Conservation (phyloP, 2,797 vertebrate genomes). For the Vultur gryphus region DNA sequence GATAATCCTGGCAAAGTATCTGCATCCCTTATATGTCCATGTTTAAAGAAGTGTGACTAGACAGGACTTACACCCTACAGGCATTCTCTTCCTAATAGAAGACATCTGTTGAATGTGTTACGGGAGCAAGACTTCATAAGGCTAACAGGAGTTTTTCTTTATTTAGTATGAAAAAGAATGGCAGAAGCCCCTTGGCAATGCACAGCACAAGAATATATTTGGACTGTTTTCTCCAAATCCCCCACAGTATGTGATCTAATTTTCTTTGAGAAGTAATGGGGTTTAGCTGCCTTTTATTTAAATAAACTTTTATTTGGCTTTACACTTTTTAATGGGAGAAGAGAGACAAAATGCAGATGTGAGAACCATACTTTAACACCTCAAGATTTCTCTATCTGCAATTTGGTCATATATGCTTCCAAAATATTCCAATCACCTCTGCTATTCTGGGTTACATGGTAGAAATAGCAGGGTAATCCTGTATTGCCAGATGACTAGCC, state of each 20-base stretch:
- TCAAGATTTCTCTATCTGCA: background rate
- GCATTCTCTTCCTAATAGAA: background rate
- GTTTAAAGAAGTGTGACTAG: slow-evolving; percentile 1
- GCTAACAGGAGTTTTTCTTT: background rate
- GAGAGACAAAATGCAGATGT: background rate
- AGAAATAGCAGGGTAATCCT: background rate
- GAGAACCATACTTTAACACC: background rate
- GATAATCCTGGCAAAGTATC: background rate
- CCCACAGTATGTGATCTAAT: background rate
- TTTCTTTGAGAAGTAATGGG: background rate
- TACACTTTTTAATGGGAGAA: background rate
- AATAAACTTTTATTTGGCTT: background rate
- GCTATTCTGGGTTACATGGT: background rate
- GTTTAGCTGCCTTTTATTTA: background rate
- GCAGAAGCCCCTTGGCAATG: background rate
- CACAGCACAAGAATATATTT: background rate
- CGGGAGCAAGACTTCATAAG: background rate
- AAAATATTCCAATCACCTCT: background rate
- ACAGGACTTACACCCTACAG: background rate
- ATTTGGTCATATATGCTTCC: background rate
- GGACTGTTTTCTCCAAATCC: background rate
- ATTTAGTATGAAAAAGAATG: background rate
- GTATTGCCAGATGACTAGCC: background rate
- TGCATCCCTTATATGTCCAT: slow-evolving; percentile 21
- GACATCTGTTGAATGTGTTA: background rate